Conservation (phyloP, 2,797 vertebrate species). For the Adelosebastes latens region DNA sequence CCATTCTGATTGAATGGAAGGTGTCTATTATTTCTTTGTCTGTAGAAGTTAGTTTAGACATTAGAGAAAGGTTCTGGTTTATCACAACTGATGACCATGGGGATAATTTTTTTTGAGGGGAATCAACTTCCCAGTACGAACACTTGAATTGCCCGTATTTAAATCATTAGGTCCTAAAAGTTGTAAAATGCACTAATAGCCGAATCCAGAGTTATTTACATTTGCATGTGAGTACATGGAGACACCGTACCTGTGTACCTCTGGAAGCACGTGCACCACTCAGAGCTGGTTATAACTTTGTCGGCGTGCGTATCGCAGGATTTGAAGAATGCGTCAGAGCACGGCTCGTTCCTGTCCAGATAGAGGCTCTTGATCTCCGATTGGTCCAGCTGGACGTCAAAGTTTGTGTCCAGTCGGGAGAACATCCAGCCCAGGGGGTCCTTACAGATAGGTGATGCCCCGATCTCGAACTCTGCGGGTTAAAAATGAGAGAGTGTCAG, state of each 20-base stretch:
- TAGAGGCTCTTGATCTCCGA: constrained; percentile 93
- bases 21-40: not conserved
- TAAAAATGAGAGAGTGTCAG: not conserved
- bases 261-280: constrained; percentile 99
- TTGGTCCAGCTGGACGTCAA: constrained; percentile 92
- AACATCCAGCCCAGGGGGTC: constrained; percentile 98
- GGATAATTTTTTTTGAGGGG: too few relatives aligned
- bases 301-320: constrained; percentile 92
- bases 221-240: not conserved
- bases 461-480: constrained; percentile 88
- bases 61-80: not conserved
- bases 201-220: too few relatives aligned
- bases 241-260: constrained; percentile 88
- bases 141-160: too few relatives aligned
- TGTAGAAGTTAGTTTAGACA: not conserved
- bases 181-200: too few relatives aligned
- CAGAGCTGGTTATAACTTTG: constrained; percentile 92
- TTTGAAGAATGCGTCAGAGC: constrained; percentile 91
- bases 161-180: too few relatives aligned
- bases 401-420: constrained; percentile 94
- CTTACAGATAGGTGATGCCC: constrained; percentile 91
- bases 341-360: constrained; percentile 91
- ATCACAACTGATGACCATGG: not conserved
- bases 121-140: too few relatives aligned
- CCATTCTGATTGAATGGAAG: not conserved